Conservation (phyloP, 92 coral and sea anemone genomes). For the Phymanthus crucifer region DNA sequence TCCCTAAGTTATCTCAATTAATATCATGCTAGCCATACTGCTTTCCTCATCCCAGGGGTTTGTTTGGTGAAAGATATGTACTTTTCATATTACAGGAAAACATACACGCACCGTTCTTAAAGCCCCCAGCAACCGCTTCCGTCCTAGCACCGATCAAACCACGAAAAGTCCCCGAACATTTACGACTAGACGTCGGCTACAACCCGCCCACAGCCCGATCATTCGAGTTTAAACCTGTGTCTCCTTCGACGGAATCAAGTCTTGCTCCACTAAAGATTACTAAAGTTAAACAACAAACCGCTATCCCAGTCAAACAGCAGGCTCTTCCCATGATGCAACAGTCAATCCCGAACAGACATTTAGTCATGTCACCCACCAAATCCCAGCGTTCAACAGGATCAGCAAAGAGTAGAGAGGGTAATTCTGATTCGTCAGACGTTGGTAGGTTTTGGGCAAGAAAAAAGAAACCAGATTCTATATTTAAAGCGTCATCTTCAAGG, state of each 20-base stretch:
- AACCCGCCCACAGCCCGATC: constrained; percentile 51
- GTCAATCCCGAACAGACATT: constrained; percentile 26
- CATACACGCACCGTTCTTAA: constrained; percentile 35
- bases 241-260: constrained; percentile 45
- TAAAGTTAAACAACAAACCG: constrained; percentile 49
- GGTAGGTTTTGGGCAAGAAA: constrained; percentile 39
- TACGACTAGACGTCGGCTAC: constrained; percentile 64
- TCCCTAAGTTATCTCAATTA: too few relatives aligned
- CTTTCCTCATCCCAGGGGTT: background rate
- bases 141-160: constrained; percentile 73
- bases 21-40: too few relatives aligned
- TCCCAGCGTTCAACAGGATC: constrained; percentile 22
- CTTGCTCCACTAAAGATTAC: constrained; percentile 67
- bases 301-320: constrained; percentile 31
- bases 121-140: constrained; percentile 50
- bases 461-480: constrained; percentile 36
- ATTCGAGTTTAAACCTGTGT: constrained; percentile 62
- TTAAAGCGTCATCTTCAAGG: constrained; percentile 37
- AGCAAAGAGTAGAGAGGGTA: constrained; percentile 29
- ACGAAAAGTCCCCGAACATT: constrained; percentile 77
- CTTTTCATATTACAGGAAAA: constrained; percentile 42
- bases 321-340: constrained; percentile 25
- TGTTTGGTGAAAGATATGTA: background rate
- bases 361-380: constrained; percentile 35
- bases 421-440: constrained; percentile 31